phyloP scores from a whole-genome alignment of 2,888 invertebrate species.

The Zonitis immaculata region DNA sequence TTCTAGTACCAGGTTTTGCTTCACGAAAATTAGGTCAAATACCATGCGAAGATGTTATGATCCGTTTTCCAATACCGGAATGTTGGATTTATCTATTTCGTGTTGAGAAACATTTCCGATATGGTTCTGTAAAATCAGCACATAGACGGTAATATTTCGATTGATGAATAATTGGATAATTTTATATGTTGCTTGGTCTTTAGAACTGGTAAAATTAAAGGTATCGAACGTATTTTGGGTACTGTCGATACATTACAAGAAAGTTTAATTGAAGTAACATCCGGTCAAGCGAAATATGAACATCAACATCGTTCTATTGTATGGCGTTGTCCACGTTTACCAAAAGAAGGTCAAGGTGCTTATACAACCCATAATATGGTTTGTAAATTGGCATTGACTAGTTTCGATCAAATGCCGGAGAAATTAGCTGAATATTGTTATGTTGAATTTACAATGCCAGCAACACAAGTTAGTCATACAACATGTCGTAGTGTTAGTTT shows the following conservation, averaged over 20 bases:
- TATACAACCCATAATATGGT: conserved; percentile 97
- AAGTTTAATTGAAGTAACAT: conserved; percentile 92
- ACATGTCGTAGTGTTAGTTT: conserved; percentile 93
- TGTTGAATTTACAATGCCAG: conserved; percentile 99
- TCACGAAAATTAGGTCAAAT: conserved; percentile 93
- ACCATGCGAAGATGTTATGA: conserved; percentile 95
- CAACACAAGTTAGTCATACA: conserved; percentile 91
- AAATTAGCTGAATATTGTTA: conserved; percentile 81
- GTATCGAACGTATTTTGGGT: conserved; percentile 86
- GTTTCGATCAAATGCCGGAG: conserved; percentile 96
- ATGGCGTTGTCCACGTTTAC: conserved; percentile 95
- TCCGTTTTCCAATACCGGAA: conserved; percentile 96
- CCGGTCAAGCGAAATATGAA: conserved; percentile 97
- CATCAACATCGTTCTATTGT: conserved; percentile 96
- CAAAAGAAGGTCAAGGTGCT: conserved; percentile 98
- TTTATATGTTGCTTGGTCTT: too few species aligned
- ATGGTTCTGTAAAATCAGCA: conserved; percentile 94
- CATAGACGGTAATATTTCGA: conserved; percentile 51
- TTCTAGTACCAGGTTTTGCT: conserved; percentile 94
- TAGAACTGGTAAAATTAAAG: conserved; percentile 85
- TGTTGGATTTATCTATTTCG: conserved; percentile 99
- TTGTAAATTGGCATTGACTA: conserved; percentile 90
- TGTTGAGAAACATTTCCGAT: conserved; percentile 96
- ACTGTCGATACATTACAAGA: conserved; percentile 87
- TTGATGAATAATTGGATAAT: too few species aligned